phyloP scores from a whole-genome alignment of 2,797 vertebrate species.

The Xenops minutus region DNA sequence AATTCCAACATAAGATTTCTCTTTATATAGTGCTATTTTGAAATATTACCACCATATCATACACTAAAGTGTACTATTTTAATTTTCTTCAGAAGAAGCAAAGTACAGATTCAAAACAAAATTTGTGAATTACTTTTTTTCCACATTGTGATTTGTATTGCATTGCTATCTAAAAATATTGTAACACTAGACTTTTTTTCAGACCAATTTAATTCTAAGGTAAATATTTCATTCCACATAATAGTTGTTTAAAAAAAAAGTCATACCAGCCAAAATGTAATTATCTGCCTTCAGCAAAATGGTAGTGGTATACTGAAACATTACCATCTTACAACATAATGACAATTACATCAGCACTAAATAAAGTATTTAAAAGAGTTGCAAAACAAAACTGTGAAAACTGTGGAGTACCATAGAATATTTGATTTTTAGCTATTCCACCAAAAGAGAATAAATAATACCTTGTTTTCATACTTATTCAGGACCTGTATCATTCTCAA shows the following conservation, averaged over 20 bases:
- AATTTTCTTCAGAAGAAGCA: neutral
- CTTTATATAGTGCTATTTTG: neutral
- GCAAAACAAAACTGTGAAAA: neutral
- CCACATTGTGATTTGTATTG: neutral
- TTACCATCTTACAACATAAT: neutral
- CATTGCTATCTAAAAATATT: neutral
- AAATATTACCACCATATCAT: neutral
- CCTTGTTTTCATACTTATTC: neutral
- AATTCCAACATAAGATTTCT: neutral
- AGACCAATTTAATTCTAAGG: neutral
- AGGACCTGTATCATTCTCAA: neutral
- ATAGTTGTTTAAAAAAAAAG: neutral
- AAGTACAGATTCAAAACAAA: neutral
- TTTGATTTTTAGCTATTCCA: neutral
- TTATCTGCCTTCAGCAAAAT: neutral
- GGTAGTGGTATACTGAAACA: neutral
- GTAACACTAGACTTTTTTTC: neutral
- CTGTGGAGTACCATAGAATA: neutral
- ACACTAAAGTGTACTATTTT: neutral
- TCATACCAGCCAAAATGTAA: neutral
- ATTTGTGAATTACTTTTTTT: neutral
- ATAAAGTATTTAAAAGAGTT: neutral
- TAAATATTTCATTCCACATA: neutral
- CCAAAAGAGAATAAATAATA: neutral
- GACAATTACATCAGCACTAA: neutral